A percentile compares a stretch with the other conserved stretches of the same genome.
Conservation (phyloP, 2,888 invertebrate genomes). For the Tinea trinotella region DNA sequence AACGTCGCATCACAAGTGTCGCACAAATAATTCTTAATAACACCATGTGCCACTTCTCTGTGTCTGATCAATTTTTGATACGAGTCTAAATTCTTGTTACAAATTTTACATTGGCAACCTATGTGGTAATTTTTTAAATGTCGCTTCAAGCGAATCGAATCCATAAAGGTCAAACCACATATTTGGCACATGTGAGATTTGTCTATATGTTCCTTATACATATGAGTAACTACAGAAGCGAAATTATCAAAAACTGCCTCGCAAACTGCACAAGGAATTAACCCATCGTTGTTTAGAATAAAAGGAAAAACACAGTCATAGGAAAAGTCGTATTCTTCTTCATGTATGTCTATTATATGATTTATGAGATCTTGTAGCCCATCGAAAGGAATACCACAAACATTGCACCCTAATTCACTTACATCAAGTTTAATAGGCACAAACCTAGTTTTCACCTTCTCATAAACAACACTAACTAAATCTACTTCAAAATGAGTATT, state of each 20-base stretch:
- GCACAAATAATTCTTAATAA: conserved; percentile 34
- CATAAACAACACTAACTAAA: conserved; percentile 34
- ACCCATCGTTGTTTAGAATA: conserved; percentile 33
- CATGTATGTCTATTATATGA: conserved; percentile 37
- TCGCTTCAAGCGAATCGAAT: conserved; percentile 38
- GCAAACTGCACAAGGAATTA: conserved; percentile 40
- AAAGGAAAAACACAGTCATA: conserved; percentile 45
- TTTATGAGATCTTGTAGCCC: conserved; percentile 37
- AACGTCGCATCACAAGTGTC: conserved; percentile 38
- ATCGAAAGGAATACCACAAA: conserved; percentile 31
- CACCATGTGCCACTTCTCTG: conserved; percentile 40
- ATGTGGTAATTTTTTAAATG: conserved; percentile 41
- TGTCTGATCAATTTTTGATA: conserved; percentile 39
- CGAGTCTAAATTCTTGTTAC: conserved; percentile 55
- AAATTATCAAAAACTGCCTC: conserved; percentile 41
- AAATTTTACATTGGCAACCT: conserved; percentile 40
- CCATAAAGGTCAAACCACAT: conserved; percentile 45
- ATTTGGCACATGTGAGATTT: conserved; percentile 47
- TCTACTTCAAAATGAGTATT: conserved; percentile 34
- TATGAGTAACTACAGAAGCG: conserved; percentile 40
- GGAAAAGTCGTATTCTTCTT: conserved; percentile 33
- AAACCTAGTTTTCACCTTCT: conserved; percentile 44
- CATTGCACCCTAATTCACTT: conserved; percentile 36
- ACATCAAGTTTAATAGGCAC: conserved; percentile 52
- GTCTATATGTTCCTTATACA: conserved; percentile 44